Evolutionary conservation across 2,797 vertebrate genomes (phyloP).

Genomic region (Manis javanica): DNA sequence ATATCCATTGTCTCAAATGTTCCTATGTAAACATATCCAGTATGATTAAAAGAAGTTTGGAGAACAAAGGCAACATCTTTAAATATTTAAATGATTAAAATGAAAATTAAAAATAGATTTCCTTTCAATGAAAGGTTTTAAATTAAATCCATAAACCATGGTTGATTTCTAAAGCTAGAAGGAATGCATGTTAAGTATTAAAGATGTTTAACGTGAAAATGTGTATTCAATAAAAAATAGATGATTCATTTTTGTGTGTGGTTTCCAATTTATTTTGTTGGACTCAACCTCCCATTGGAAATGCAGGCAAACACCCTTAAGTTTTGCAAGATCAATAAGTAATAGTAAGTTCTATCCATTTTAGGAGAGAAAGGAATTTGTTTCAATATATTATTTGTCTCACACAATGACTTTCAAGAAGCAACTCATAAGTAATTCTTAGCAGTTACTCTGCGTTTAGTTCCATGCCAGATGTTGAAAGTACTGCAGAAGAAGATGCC

Average conservation of each 20-base stretch:
- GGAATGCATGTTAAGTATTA: slow-evolving; percentile 66
- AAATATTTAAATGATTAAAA: slow-evolving; percentile 80
- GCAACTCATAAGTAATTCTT: neutral
- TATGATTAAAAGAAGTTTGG: slow-evolving; percentile 55
- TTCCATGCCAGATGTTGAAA: neutral
- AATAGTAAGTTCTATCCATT: slow-evolving; percentile 39
- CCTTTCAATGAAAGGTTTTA: slow-evolving; percentile 71
- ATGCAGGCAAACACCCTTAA: slow-evolving; percentile 32
- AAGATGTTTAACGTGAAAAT: slow-evolving; percentile 66
- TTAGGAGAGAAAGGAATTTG: neutral
- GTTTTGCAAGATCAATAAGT: slow-evolving; percentile 49
- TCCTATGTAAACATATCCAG: neutral
- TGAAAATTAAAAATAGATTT: slow-evolving; percentile 78
- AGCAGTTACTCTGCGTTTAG: slow-evolving; percentile 1
- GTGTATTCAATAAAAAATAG: slow-evolving; percentile 66
- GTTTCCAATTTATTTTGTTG: slow-evolving; percentile 70
- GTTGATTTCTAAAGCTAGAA: slow-evolving; percentile 67
- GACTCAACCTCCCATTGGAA: neutral
- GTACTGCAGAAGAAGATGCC: neutral
- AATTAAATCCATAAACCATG: slow-evolving; percentile 74
- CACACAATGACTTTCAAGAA: slow-evolving; percentile 31
- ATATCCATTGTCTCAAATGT: neutral
- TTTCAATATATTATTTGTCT: slow-evolving; percentile 41
- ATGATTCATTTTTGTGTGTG: slow-evolving; percentile 60
- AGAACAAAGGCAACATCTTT: slow-evolving; percentile 62